These are phyloP conservation scores for Poeciliopsis gracilis DNA, from an alignment of 2,797 vertebrate genomes.

Conservation along the genomic window DNA sequence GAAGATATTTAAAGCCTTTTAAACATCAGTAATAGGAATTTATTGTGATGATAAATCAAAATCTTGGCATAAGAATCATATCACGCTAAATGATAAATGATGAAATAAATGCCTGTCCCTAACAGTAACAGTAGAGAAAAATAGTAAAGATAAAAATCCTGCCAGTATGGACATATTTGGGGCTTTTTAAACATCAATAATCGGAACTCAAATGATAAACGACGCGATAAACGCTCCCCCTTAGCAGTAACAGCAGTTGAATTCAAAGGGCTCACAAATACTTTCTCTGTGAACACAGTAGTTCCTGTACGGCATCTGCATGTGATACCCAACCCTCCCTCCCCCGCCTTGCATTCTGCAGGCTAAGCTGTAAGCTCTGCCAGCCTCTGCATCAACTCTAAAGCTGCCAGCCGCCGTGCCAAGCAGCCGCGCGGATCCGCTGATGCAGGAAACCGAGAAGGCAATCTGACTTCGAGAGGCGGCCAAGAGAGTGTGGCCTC, in stretches of 20 bases:
- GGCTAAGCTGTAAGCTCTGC: constrained; percentile 36
- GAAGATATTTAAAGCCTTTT: too few species aligned
- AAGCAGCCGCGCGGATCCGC: constrained; percentile 36
- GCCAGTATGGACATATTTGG: too few species aligned
- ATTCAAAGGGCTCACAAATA: constrained; percentile 5
- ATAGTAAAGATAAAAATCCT: too few species aligned
- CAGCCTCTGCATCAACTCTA: constrained; percentile 38
- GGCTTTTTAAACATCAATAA: too few species aligned
- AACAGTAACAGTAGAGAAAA: too few species aligned
- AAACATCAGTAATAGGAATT: too few species aligned
- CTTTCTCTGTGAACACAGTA: constrained; percentile 3
- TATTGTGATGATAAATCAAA: too few species aligned
- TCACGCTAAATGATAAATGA: too few species aligned
- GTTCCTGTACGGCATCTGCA: constrained; percentile 22
- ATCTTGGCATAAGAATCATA: too few species aligned
- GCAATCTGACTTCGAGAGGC: constrained; percentile 50
- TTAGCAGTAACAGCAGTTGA: background rate
- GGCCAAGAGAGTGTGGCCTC: constrained; percentile 71
- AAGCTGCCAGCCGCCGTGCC: constrained; percentile 45
- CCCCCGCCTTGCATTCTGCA: background rate
- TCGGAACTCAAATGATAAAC: too few species aligned
- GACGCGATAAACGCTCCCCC: too few species aligned
- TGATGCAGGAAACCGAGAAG: constrained; percentile 52
- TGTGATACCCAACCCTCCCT: background rate
- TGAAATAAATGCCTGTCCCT: too few species aligned